Base-by-base conservation (phyloP, 2,888 invertebrate genomes). In the Alcis repandata region DNA sequence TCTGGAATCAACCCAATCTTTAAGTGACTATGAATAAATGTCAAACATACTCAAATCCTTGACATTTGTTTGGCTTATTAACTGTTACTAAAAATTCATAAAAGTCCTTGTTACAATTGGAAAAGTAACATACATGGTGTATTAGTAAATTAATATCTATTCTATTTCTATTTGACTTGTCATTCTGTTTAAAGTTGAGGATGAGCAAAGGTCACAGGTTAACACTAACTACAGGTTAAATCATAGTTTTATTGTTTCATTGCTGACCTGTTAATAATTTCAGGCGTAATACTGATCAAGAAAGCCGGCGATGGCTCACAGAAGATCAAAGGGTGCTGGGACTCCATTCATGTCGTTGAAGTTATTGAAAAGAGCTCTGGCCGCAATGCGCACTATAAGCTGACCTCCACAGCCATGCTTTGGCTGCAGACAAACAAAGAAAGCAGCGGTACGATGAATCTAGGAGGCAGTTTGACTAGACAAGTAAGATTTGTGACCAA, bases 291-390 rank as follows among this genome's bases (percentile, higher is more conserved):
- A 84, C 94, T 99, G 79, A 99, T 99, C 80, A 99, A 99, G 90
- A 99, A 99, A 92, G 98, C 98, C 0, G 99, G 99, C 0, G 99
- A 99, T 89, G 99, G 99, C 15, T 98, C 98, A 41, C 98, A 98
- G 92, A 99, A 98, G 92, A 99, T 99, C 79, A 99, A 99, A 88
- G 99, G 99, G 0, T 99, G 99, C 90, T 99, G 99, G 99, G 99
- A 99, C 88, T 99, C 99, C 1, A 99, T 99, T 83, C 99, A 99
- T 85, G 99, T 99, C 0, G 98, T 99, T 15, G 99, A 99, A 92
- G 99, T 99, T 0, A 98, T 98, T 85, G 99, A 99, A 87, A 99
- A 99, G 90, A 96, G 98, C 52, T 97, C 97, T 22, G 99, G 99
- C 0, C 95, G 98, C 59, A 97, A 96, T 77, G 99, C 99, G 22